phyloP scores from a whole-genome alignment of 2,888 invertebrate genomes.

The Dermolepida albohirtum region DNA sequence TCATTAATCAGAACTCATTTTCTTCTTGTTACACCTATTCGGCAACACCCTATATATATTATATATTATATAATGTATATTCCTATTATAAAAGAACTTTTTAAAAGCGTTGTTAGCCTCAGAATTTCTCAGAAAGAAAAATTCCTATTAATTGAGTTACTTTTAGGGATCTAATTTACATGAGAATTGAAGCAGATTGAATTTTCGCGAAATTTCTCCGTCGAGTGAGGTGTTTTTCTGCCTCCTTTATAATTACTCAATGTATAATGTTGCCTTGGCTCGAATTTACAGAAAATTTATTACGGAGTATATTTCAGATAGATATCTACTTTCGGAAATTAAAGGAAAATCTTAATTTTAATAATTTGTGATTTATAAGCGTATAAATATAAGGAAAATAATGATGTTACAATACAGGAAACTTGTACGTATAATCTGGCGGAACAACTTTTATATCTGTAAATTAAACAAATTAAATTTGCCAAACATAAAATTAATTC shows the following conservation, averaged over 20 bases:
- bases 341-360: conserved; percentile 12
- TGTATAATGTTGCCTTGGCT: conserved; percentile 3
- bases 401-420: not conserved
- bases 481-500: too few relatives aligned
- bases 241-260: conserved; percentile 20
- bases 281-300: conserved; percentile 18
- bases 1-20: too few relatives aligned
- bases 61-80: too few relatives aligned
- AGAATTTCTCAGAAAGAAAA: conserved; percentile 25
- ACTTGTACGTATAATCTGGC: too few relatives aligned
- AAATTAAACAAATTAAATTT: too few relatives aligned
- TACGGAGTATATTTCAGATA: conserved; percentile 2
- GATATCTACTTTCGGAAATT: conserved; percentile 9
- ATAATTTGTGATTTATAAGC: conserved; percentile 14
- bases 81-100: conserved; percentile 21
- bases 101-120: conserved; percentile 29
- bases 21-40: too few relatives aligned
- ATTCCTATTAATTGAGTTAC: conserved; percentile 38
- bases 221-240: conserved; percentile 15
- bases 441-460: too few relatives aligned
- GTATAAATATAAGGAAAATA: conserved; percentile 1
- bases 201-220: conserved; percentile 22
- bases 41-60: too few relatives aligned
- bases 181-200: conserved; percentile 42
- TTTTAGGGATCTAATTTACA: conserved; percentile 41